Conservation (phyloP, 2,113 vertebrate species). For the Burhinus oedicnemus region DNA sequence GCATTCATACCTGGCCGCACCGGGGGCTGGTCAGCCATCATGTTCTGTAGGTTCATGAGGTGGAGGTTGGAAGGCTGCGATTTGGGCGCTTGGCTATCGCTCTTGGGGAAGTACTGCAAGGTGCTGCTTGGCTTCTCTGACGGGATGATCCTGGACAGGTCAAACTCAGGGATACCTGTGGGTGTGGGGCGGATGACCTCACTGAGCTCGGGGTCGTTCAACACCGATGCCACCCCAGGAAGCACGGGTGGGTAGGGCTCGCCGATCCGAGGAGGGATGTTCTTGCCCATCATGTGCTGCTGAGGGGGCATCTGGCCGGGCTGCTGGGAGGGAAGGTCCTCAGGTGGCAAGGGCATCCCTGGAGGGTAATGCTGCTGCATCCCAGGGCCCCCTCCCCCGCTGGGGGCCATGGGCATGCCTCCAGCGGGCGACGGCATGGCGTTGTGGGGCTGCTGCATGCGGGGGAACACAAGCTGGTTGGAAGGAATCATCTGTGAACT, state of each 20-base stretch:
- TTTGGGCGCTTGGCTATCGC: constrained; percentile 78
- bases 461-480: constrained; percentile 84
- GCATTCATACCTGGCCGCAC: constrained; percentile 81
- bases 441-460: constrained; percentile 81
- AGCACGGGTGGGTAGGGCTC: constrained; percentile 76
- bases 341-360: constrained; percentile 79
- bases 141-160: constrained; percentile 97
- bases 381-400: constrained; percentile 57
- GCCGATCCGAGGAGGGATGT: constrained; percentile 79
- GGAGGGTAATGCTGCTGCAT: constrained; percentile 77
- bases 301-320: constrained; percentile 77
- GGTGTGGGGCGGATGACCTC: constrained; percentile 94
- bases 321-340: constrained; percentile 84
- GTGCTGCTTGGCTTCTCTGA: constrained; percentile 98
- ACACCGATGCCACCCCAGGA: constrained; percentile 79
- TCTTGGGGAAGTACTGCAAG: constrained; percentile 97
- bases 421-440: constrained; percentile 58
- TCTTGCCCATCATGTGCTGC: constrained; percentile 86
- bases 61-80: constrained; percentile 91
- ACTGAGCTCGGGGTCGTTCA: constrained; percentile 92
- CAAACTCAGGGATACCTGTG: constrained; percentile 95
- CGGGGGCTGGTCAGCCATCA: constrained; percentile 94
- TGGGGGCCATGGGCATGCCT: constrained; percentile 61
- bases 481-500: constrained; percentile 87
- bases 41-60: constrained; percentile 96